A percentile compares a stretch with the other conserved stretches of the same genome.
Conservation (phyloP, 2,797 vertebrate species). For the Sebastes taczanowskii region DNA sequence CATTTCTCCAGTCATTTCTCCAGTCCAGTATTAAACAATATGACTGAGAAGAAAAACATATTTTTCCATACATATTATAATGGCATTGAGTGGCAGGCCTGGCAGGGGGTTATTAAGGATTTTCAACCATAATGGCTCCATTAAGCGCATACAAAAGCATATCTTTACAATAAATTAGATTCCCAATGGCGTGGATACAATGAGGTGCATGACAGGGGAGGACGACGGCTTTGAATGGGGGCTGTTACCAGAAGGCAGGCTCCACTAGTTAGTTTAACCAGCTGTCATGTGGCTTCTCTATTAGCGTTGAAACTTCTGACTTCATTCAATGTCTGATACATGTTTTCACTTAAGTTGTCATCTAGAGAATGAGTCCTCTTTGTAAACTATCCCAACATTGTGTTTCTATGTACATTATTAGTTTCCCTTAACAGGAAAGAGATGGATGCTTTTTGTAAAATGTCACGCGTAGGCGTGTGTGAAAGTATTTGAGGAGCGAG, state of each 20-base stretch:
- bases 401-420: conserved; percentile 26
- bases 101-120: conserved; percentile 7
- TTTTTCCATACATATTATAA: neutral
- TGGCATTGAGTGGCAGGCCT: neutral
- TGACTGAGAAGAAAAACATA: neutral
- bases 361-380: neutral
- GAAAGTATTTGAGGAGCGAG: conserved; percentile 4
- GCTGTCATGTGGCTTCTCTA: neutral
- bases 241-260: conserved; percentile 7
- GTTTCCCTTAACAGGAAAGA: conserved; percentile 5
- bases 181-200: conserved; percentile 17
- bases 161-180: conserved; percentile 28
- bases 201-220: conserved; percentile 15
- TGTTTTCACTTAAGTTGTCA: neutral
- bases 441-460: conserved; percentile 10
- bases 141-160: conserved; percentile 36
- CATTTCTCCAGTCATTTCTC: neutral
- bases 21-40: conserved; percentile 9
- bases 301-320: neutral
- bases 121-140: conserved; percentile 36
- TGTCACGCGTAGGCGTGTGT: conserved; percentile 15
- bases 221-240: conserved; percentile 8
- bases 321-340: neutral
- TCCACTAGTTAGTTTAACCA: neutral
- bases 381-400: neutral